A percentile compares a stretch with the other conserved stretches of the same genome.
These are phyloP conservation scores for Patella depressa DNA, from an alignment of 2,888 invertebrate genomes.

Conservation along the genomic window DNA sequence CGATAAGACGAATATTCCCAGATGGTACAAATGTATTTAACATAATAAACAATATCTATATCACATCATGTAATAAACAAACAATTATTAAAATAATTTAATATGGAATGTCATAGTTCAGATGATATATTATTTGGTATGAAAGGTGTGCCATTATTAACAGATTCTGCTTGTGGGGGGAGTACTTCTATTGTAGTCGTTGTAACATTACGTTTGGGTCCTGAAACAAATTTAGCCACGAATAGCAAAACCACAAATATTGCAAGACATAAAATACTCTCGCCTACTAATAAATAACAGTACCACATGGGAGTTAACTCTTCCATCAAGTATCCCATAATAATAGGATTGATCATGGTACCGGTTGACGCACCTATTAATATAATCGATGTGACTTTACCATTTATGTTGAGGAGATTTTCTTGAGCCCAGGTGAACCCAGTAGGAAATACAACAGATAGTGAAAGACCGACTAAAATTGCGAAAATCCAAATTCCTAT, in stretches of 20 bases:
- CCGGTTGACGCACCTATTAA: constrained; percentile 68
- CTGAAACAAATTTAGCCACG: no score
- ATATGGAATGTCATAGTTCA: no score
- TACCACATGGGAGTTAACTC: constrained; percentile 61
- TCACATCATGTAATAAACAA: no score
- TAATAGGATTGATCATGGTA: constrained; percentile 66
- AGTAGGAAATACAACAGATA: constrained; percentile 70
- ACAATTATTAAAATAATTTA: no score
- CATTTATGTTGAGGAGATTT: constrained; percentile 67
- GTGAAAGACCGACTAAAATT: constrained; percentile 64
- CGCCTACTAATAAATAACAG: constrained; percentile 58
- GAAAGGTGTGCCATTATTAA: no score
- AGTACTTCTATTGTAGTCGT: no score
- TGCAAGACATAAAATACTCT: constrained; percentile 47
- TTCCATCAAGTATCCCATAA: constrained; percentile 65
- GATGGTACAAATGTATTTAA: no score
- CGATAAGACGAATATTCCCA: no score
- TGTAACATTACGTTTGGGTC: no score
- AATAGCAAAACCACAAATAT: constrained; percentile 41
- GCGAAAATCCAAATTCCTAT: constrained; percentile 58
- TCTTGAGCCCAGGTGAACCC: constrained; percentile 70
- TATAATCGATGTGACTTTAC: constrained; percentile 67
- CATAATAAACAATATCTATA: no score
- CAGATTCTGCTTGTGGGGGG: no score
- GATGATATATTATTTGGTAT: no score